Evolutionary conservation across 2,888 invertebrate species (phyloP).

Genomic region (Lapara coniferarum): DNA sequence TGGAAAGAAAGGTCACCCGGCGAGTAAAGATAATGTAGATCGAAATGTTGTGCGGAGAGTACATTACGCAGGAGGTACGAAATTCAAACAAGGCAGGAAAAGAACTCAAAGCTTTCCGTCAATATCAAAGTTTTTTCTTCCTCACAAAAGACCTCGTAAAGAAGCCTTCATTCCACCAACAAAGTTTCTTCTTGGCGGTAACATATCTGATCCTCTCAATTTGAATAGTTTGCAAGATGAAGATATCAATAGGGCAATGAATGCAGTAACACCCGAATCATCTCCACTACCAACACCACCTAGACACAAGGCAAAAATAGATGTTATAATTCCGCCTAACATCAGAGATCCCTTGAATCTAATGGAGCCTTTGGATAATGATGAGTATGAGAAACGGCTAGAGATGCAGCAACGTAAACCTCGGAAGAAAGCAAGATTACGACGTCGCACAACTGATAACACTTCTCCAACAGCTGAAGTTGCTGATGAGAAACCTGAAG

Average conservation of each 20-base stretch:
- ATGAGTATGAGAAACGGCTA: slow-evolving; percentile 91
- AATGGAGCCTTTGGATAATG: slow-evolving; percentile 90
- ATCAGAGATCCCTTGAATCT: slow-evolving; percentile 96
- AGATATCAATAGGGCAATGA: slow-evolving; percentile 90
- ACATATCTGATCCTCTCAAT: slow-evolving; percentile 97
- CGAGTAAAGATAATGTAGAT: slow-evolving; percentile 70
- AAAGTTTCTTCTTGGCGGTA: slow-evolving; percentile 96
- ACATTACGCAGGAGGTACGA: slow-evolving; percentile 71
- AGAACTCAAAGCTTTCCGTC: slow-evolving; percentile 87
- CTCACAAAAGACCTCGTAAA: slow-evolving; percentile 89
- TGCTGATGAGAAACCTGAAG: slow-evolving; percentile 54
- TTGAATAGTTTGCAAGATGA: slow-evolving; percentile 94
- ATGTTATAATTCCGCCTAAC: slow-evolving; percentile 96
- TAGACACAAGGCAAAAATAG: slow-evolving; percentile 90
- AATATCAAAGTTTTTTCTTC: slow-evolving; percentile 89
- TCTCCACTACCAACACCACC: slow-evolving; percentile 95
- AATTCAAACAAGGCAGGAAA: slow-evolving; percentile 84
- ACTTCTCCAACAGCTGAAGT: slow-evolving; percentile 58
- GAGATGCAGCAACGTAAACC: slow-evolving; percentile 88
- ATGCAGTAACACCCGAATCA: slow-evolving; percentile 95
- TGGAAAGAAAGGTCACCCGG: slow-evolving; percentile 70
- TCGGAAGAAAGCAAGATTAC: slow-evolving; percentile 86
- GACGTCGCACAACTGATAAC: slow-evolving; percentile 77
- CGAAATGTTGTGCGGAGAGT: slow-evolving; percentile 69
- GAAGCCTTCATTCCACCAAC: slow-evolving; percentile 93